Conservation (phyloP, 2,113 vertebrate genomes). For the Aspidoscelis tigris region DNA sequence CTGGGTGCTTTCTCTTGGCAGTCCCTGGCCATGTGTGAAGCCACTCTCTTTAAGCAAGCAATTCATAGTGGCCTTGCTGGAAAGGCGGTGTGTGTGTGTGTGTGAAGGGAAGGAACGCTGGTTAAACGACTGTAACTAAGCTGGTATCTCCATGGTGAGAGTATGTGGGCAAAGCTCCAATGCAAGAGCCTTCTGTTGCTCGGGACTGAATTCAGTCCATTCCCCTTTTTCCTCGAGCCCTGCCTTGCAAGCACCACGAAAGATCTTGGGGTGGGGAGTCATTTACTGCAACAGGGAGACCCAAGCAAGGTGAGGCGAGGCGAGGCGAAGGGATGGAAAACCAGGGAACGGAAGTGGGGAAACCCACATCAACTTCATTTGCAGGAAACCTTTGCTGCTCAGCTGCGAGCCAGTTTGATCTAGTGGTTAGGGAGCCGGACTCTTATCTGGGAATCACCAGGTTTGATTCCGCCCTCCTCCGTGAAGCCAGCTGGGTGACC, state of each 20-base stretch:
- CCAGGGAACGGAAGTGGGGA: neutral
- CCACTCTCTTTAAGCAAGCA: neutral
- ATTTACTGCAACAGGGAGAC: neutral
- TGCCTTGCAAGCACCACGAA: fast-evolving
- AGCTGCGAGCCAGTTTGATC: too few relatives aligned
- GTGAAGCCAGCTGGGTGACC: too few relatives aligned
- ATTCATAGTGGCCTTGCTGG: neutral
- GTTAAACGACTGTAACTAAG: neutral
- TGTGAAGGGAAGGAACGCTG: neutral
- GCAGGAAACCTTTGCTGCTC: too few relatives aligned
- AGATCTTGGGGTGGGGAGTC: too few relatives aligned
- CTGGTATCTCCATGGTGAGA: neutral
- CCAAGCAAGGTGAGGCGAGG: neutral
- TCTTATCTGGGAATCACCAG: too few relatives aligned
- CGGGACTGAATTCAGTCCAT: fast-evolving
- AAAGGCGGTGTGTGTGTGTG: too few relatives aligned
- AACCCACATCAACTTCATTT: neutral
- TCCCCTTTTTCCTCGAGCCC: neutral
- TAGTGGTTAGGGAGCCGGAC: too few relatives aligned
- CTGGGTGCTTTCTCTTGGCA: neutral
- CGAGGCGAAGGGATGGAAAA: neutral
- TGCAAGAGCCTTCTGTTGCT: fast-evolving
- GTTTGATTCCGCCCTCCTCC: too few relatives aligned
- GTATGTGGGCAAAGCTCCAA: fast-evolving
- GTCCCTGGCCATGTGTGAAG: neutral